Evolutionary conservation across 2,888 invertebrate species (phyloP), one percentile per base, ranked within the genome.

Genomic region (Heliconius sara): DNA sequence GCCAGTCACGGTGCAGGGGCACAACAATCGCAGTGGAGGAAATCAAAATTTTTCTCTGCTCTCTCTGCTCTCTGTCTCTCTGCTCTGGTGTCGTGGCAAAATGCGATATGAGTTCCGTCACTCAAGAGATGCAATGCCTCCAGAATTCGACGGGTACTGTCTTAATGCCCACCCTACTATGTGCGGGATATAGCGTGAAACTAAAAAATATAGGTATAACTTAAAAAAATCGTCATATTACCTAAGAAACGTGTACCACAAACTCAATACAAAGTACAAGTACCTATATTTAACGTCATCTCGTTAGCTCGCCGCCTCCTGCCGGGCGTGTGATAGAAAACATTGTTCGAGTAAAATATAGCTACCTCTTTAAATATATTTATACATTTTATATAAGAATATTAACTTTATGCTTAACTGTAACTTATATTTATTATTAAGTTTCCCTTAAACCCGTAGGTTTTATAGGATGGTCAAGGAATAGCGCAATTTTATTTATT

Each of bases 241-340:
- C 16, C 52, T 52, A 52, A 19, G n/a, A n/a, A 22, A 19, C 60
- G n/a, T 10, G 60, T n/a, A n/a, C n/a, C n/a, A 57, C 10, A n/a
- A 34, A n/a, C 9, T 60, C 57, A 34, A n/a, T 73, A 72, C 34
- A 57, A 72, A 57, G 57, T 57, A 60, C 34, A 60, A 73, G 73
- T 73, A 4, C 30, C 34, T 39, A 72, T 34, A 73, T 73, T 73
- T 60, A 73, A 73, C 73, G 60, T 60, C 60, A 34, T n/a, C 73
- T 73, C 73, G 73, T 73, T 73, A 73, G 73, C 73, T 34, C 73
- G 73, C 73, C 57, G 34, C 73, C 73, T 60, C 73, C 73, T 60
- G 34, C 73, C 57, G 73, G 1, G 73, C 34, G 34, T 34, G 73
- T 73, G 73, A 73, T 60, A 73, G 73, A 73, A 34, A 60, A 73